Base-by-base conservation (phyloP, 2,888 invertebrate species). In the Pogonocherus hispidulus region DNA sequence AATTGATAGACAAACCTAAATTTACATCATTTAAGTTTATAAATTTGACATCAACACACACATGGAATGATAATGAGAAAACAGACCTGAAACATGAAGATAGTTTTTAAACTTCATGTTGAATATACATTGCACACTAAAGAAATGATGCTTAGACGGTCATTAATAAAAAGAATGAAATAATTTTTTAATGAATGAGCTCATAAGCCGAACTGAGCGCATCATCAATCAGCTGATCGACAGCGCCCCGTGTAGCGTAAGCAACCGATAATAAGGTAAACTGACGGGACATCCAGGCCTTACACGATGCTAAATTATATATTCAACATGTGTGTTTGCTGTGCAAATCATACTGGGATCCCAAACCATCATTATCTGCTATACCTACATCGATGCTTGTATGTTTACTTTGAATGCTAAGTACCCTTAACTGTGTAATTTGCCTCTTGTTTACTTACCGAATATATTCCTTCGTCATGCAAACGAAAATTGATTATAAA, bases 311-410 rank as follows among this genome's bases (percentile, higher is more conserved):
- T 70, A 76, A 76, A 78, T 78, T 79, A 78, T 76, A 78, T 74
- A 79, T 78, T 78, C 79, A 78, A 75, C 79, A 78, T 79, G 78
- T 78, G 76, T 79, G 80, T 78, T 79, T 78, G 77, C 76, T 74
- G 74, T 78, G 80, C 79, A 80, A 81, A 79, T 80, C 80, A 78
- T 80, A 76, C 75, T 71, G 67, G 56, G 74, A 73, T 74, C 70
- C 70, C 49, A 70, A 72, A 73, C 77, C 73, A 76, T 81, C 77
- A 80, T 80, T 79, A 80, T 76, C 76, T 76, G 73, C 71, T 74
- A 72, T 79, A 79, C 80, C 80, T 79, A 78, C 80, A 76, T 76
- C 79, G 77, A 74, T 70, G 76, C 69, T 72, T 65, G 73, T 74
- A 66, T 75, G 73, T 78, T 74, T 76, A 76, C 75, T 71, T 70